Percentiles rank a stretch among this genome's conserved stretches.
phyloP scores from a whole-genome alignment of 2,888 invertebrate genomes.

The Brachypalpus laphriformis region DNA sequence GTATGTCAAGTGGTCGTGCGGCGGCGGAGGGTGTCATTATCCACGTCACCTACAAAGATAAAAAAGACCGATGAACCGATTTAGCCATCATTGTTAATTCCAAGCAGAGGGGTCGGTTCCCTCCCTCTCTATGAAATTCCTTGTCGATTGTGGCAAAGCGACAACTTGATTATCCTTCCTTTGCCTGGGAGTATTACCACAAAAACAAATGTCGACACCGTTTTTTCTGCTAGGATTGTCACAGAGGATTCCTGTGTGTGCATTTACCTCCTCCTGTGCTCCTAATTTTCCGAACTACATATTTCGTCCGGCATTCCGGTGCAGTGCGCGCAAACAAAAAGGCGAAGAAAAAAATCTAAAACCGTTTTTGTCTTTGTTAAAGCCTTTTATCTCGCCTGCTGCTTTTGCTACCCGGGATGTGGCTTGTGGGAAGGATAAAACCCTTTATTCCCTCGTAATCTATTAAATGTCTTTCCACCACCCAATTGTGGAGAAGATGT shows the following conservation, averaged over 20 bases:
- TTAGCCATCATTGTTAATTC: slow-evolving; percentile 59
- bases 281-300: slow-evolving; percentile 49
- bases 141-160: slow-evolving; percentile 64
- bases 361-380: slow-evolving; percentile 36
- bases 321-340: background rate
- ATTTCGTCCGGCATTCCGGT: slow-evolving; percentile 25
- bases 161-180: slow-evolving; percentile 67
- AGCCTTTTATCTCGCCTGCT: slow-evolving; percentile 45
- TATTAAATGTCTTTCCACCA: slow-evolving; percentile 33
- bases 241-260: slow-evolving; percentile 43
- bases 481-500: background rate
- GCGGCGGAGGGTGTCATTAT: slow-evolving; percentile 53
- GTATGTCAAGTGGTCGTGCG: slow-evolving; percentile 5
- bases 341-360: slow-evolving; percentile 25
- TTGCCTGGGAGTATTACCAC: background rate
- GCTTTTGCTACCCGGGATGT: slow-evolving; percentile 8
- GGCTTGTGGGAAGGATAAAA: slow-evolving; percentile 23
- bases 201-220: slow-evolving; percentile 55
- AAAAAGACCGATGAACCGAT: slow-evolving; percentile 67
- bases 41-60: slow-evolving; percentile 53
- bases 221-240: slow-evolving; percentile 45
- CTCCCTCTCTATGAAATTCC: slow-evolving; percentile 45
- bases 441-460: slow-evolving; percentile 53
- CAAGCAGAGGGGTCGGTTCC: slow-evolving; percentile 15
- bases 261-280: slow-evolving; percentile 19